Evolutionary conservation across 2,113 vertebrate species (phyloP).

Genomic region (Peromyscus leucopus): DNA sequence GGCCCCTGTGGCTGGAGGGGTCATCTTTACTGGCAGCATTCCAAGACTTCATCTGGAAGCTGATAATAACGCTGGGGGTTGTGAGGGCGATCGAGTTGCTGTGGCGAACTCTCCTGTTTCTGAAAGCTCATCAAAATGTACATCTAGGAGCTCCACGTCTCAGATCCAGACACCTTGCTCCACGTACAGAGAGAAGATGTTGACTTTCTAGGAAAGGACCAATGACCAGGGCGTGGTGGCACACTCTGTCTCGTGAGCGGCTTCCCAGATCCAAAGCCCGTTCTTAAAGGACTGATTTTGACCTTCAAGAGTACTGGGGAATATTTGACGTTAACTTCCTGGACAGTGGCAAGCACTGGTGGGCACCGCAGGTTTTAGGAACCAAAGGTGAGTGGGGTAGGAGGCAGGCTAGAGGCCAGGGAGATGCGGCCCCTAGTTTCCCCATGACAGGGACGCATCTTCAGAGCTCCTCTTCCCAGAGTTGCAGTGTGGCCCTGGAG

Average conservation of each 20-base stretch:
- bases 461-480: too few species aligned
- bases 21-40: too few species aligned
- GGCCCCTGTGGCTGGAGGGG: too few species aligned
- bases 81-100: accelerated
- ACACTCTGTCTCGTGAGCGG: accelerated
- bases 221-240: too few species aligned
- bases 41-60: neutral
- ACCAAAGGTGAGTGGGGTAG: neutral
- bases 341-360: neutral
- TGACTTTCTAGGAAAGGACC: neutral
- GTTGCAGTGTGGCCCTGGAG: neutral
- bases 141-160: neutral
- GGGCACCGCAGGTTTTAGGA: neutral
- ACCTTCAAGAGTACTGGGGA: neutral
- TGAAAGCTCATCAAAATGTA: neutral
- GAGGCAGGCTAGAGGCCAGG: accelerated
- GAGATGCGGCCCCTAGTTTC: neutral
- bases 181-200: neutral
- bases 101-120: accelerated
- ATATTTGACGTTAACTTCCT: neutral
- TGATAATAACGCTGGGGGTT: accelerated
- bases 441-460: neutral
- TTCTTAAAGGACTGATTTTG: neutral
- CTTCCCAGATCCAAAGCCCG: neutral
- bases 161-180: neutral